Conservation (phyloP, 2,113 vertebrate genomes). For the Brachyhypopomus occidentalis region DNA sequence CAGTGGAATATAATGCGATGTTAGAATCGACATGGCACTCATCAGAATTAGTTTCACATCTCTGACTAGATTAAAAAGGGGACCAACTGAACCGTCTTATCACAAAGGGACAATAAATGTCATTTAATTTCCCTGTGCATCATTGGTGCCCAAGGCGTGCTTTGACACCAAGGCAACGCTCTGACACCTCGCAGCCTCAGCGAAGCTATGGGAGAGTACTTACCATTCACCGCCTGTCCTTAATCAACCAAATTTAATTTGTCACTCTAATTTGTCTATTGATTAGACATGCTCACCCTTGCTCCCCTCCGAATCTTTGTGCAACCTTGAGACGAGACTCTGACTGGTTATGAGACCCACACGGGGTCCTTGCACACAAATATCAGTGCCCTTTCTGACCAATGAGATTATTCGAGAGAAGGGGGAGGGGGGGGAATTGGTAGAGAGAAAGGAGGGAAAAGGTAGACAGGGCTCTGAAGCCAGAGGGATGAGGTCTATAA, state of each 20-base stretch:
- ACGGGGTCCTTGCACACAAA: conserved; percentile 16
- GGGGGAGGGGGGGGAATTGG: conserved; percentile 27
- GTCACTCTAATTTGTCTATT: conserved; percentile 72
- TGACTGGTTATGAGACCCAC: conserved; percentile 24
- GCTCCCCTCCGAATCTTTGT: conserved; percentile 41
- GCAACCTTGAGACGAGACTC: conserved; percentile 48
- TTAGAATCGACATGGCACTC: conserved; percentile 5
- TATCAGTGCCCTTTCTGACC: conserved; percentile 42
- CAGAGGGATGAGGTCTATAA: conserved; percentile 27
- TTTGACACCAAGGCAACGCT: conserved; percentile 20
- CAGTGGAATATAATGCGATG: background rate
- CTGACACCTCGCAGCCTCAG: conserved; percentile 14
- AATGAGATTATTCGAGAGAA: conserved; percentile 46
- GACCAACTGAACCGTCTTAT: conserved; percentile 16
- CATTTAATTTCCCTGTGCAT: conserved; percentile 40
- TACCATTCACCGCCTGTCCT: conserved; percentile 53
- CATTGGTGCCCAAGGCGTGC: conserved; percentile 25
- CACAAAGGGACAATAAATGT: conserved; percentile 35
- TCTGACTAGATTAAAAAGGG: conserved; percentile 25
- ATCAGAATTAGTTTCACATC: conserved; percentile 36
- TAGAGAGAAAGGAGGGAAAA: background rate
- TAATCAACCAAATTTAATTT: conserved; percentile 71
- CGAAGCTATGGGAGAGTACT: conserved; percentile 36
- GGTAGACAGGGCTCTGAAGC: background rate
- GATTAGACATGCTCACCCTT: conserved; percentile 61